Percentiles rank a stretch among this genome's conserved stretches.
Conservation (phyloP, 2,113 vertebrate species). For the Riparia riparia region DNA sequence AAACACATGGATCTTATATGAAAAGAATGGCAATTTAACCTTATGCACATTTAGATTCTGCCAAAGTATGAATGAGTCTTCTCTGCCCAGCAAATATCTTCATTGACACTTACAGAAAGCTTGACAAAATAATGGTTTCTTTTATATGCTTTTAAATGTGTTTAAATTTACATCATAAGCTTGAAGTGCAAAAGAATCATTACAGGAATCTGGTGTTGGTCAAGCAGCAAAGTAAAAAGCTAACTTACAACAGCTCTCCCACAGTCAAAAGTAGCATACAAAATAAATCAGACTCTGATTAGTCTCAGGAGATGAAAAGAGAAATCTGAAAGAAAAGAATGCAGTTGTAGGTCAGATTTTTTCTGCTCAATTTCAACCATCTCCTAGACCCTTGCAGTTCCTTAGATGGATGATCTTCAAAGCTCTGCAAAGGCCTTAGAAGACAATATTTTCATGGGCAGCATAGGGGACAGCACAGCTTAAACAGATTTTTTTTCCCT, state of each 20-base stretch:
- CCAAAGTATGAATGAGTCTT: background rate
- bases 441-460: background rate
- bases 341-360: background rate
- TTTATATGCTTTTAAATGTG: background rate
- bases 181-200: background rate
- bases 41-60: background rate
- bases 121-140: background rate
- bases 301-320: background rate
- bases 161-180: background rate
- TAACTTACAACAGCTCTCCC: background rate
- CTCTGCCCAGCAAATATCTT: background rate
- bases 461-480: accelerated
- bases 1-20: background rate
- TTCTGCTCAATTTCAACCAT: background rate
- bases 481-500: background rate
- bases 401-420: background rate
- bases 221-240: background rate
- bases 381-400: background rate
- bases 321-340: background rate
- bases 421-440: background rate
- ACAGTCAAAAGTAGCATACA: background rate
- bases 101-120: background rate
- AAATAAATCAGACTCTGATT: background rate
- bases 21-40: background rate
- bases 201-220: background rate